phyloP scores from a whole-genome alignment of 2,797 vertebrate genomes.

The Lacerta bilineata region DNA sequence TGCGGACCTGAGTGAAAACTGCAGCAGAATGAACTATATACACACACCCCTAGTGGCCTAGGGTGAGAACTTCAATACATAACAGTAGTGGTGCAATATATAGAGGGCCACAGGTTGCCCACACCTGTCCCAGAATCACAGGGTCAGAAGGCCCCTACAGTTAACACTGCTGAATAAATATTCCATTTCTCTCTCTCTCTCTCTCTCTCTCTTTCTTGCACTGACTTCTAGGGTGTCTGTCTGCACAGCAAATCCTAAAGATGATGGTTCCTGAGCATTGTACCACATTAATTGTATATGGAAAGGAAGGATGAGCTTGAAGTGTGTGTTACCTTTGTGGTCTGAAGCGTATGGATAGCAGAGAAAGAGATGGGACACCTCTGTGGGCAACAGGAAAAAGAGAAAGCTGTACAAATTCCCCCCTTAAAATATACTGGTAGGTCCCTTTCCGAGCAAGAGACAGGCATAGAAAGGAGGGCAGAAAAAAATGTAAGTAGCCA shows the following conservation, averaged over 20 bases:
- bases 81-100: too few species aligned
- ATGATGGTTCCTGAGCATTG: background rate
- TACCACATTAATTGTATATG: background rate
- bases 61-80: too few species aligned
- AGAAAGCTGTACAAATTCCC: background rate
- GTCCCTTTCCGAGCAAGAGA: background rate
- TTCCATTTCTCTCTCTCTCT: background rate
- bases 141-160: too few species aligned
- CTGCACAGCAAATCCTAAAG: background rate
- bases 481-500: background rate
- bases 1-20: too few species aligned
- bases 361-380: background rate
- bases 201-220: background rate
- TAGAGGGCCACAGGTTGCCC: too few species aligned
- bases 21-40: too few species aligned
- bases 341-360: background rate
- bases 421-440: background rate
- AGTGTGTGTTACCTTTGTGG: background rate
- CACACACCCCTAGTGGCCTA: too few species aligned
- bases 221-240: background rate
- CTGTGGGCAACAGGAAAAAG: background rate
- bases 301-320: background rate
- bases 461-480: too few species aligned
- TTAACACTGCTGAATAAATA: background rate
- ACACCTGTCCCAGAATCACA: background rate